A percentile compares a stretch with the other conserved stretches of the same genome.
Conservation (phyloP, 37 sponge, comb jelly and placozoan species). For the Theonella swinhoei region DNA sequence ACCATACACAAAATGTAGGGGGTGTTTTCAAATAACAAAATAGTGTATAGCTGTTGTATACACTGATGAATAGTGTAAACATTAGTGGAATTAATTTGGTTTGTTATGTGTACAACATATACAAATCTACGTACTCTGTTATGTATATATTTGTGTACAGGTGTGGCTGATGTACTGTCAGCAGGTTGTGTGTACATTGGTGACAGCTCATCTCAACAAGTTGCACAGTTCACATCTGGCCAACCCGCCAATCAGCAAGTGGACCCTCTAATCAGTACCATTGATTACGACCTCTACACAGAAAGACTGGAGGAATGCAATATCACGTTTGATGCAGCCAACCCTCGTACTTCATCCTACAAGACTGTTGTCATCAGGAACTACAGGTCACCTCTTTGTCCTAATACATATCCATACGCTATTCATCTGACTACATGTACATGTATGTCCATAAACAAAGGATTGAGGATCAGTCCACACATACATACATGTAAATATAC, state of each 20-base stretch:
- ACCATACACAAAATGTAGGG: too few relatives aligned
- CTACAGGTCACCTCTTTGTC: constrained; percentile 40
- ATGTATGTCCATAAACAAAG: too few relatives aligned
- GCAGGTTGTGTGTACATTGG: constrained; percentile 20
- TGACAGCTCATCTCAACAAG: constrained; percentile 1
- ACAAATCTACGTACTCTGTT: too few relatives aligned
- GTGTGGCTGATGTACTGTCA: constrained; percentile 18
- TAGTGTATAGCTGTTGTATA: too few relatives aligned
- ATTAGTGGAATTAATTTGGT: too few relatives aligned
- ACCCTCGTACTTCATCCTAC: constrained; percentile 28
- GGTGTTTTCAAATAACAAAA: too few relatives aligned
- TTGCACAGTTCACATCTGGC: background rate
- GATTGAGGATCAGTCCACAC: too few relatives aligned
- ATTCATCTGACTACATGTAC: too few relatives aligned
- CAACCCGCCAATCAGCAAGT: background rate
- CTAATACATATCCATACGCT: background rate
- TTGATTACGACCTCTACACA: background rate
- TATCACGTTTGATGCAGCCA: constrained; percentile 40
- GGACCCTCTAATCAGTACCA: constrained; percentile 3
- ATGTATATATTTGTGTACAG: constrained; percentile 3
- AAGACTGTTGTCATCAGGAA: constrained; percentile 52
- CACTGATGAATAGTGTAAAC: too few relatives aligned
- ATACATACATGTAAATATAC: too few relatives aligned
- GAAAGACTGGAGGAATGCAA: constrained; percentile 2
- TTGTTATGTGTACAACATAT: too few relatives aligned